Evolutionary conservation across 2,113 vertebrate genomes (phyloP), one percentile per base, ranked within the genome.

Genomic region (Helogale parvula): DNA sequence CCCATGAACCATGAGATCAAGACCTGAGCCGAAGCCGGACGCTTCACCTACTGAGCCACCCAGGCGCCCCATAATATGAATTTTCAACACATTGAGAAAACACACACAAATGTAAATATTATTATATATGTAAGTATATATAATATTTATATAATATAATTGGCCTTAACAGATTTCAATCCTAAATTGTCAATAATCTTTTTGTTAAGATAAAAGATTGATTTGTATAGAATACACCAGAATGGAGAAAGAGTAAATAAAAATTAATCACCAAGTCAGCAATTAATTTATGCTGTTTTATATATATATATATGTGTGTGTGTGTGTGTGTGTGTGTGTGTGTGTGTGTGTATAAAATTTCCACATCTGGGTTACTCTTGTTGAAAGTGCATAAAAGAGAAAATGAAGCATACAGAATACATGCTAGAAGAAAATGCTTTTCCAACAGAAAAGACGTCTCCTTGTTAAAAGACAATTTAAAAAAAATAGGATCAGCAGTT

Each of bases 381-480:
- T 54, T 47, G 92, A 88, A 95, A 97, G 95, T 95, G 45, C 31
- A 84, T 52, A 86, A 87, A 88, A 0, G 31, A 97, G 60, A 21
- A 35, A 91, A 52, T 1, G 25, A 94, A 50, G 2, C 25, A 33
- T 50, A 74, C 0, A 89, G 29, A 93, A 85, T 41, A 81, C 47
- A 88, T 79, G 66, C 31, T 74, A 85, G 33, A 97, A 68, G 9
- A 97, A 97, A 97, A 71, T 90, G 77, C 82, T 95, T 95, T 87
- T 60, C 23, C 57, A n/a, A 94, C 52, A 97, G 3, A 95, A 98
- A 72, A 95, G n/a, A 92, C 8, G 27, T 66, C 96, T 94, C 29
- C 88, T 97, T 97, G 69, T 96, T 91, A 97, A 97, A 65, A 94
- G 93, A 97, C n/a, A 88, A 93, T 88, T 94, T 79, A 2, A 72